Evolutionary conservation across 2,888 invertebrate genomes (phyloP).

Genomic region (Drosophila tanythrix): DNA sequence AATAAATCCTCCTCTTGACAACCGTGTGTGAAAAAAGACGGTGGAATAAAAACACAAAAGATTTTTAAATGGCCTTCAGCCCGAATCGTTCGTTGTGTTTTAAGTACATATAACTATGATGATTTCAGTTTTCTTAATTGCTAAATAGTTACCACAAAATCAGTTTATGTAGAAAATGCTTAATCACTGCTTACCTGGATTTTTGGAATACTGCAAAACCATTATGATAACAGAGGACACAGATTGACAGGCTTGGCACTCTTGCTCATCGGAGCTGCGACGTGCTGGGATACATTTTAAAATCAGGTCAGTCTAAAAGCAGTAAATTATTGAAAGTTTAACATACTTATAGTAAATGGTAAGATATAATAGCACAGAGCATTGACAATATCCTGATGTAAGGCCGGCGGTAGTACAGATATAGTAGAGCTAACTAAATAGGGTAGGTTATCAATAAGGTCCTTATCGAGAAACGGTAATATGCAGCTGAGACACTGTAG

Average conservation of each 20-base stretch:
- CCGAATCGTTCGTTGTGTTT: neutral
- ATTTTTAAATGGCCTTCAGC: neutral
- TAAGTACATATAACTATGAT: neutral
- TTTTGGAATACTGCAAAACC: slow-evolving; percentile 97
- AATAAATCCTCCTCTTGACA: neutral
- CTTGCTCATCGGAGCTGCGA: slow-evolving; percentile 89
- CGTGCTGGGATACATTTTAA: slow-evolving; percentile 86
- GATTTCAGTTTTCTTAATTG: neutral
- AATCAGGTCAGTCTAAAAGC: neutral
- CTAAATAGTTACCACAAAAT: neutral
- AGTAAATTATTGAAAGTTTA: neutral
- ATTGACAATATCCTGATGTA: slow-evolving; percentile 98
- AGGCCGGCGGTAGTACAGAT: slow-evolving; percentile 93
- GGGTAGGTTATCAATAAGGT: slow-evolving; percentile 97
- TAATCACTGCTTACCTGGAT: slow-evolving; percentile 88
- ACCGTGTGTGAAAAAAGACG: neutral
- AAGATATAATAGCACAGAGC: slow-evolving; percentile 97
- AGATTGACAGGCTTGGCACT: slow-evolving; percentile 93
- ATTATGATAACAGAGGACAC: slow-evolving; percentile 98
- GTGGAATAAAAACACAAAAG: neutral
- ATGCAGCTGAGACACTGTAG: slow-evolving; percentile 97
- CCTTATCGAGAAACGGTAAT: slow-evolving; percentile 97
- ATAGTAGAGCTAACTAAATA: slow-evolving; percentile 97
- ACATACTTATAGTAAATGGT: slow-evolving; percentile 96
- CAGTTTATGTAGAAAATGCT: neutral